A percentile compares a stretch with the other conserved stretches of the same genome.
These are phyloP conservation scores for Umimayanthus chanpuru DNA, from an alignment of 92 coral and sea anemone species.

Conservation along the genomic window DNA sequence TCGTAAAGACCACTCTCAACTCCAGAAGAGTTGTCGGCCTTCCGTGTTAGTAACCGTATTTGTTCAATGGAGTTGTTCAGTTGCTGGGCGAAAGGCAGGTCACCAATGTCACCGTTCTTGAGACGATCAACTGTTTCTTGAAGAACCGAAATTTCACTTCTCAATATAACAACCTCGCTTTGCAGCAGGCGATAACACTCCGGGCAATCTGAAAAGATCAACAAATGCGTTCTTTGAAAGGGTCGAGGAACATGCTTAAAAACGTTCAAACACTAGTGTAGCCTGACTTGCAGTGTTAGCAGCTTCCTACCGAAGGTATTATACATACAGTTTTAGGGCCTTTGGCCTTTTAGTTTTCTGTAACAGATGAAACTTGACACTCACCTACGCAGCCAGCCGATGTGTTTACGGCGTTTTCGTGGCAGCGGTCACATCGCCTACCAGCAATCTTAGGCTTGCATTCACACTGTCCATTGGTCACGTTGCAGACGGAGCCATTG, in stretches of 20 bases:
- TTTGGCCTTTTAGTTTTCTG: not conserved
- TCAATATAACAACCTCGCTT: conserved; percentile 63
- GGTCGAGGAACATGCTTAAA: not conserved
- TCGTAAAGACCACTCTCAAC: conserved; percentile 61
- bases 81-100: conserved; percentile 71
- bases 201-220: conserved; percentile 77
- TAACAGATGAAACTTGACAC: conserved; percentile 11
- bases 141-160: conserved; percentile 51
- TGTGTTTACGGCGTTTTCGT: conserved; percentile 93
- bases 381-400: conserved; percentile 86
- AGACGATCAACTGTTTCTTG: conserved; percentile 58
- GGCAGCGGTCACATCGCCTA: conserved; percentile 91
- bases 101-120: conserved; percentile 73
- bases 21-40: conserved; percentile 71
- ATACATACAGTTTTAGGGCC: not conserved
- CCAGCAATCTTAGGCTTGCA: conserved; percentile 88
- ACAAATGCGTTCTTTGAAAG: not conserved
- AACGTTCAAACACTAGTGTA: not conserved
- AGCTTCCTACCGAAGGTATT: not conserved
- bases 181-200: conserved; percentile 89
- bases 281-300: no score
- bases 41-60: conserved; percentile 55
- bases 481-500: conserved; percentile 82
- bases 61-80: conserved; percentile 45
- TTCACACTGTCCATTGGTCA: conserved; percentile 77